phyloP scores from a whole-genome alignment of 2,888 invertebrate genomes.

The Vesta saturnalis region DNA sequence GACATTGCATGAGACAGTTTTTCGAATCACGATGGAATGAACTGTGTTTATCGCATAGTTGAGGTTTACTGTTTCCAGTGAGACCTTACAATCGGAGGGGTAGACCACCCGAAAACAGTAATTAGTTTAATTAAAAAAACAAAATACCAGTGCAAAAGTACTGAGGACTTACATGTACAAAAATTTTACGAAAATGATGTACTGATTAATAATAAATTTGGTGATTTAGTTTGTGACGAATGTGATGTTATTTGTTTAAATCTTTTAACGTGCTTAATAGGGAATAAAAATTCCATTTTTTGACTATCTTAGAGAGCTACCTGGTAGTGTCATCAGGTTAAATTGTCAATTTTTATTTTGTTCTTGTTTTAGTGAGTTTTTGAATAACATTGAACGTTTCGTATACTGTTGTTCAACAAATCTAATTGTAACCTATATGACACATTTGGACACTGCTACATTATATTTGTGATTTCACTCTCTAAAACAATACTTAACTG shows the following conservation, averaged over 20 bases:
- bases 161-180: slow-evolving; percentile 25
- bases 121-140: slow-evolving; percentile 31
- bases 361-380: slow-evolving; percentile 12
- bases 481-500: slow-evolving; percentile 33
- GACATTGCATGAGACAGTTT: slow-evolving; percentile 91
- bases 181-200: slow-evolving; percentile 19
- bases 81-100: slow-evolving; percentile 47
- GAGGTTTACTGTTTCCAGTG: slow-evolving; percentile 56
- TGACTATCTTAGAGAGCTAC: slow-evolving; percentile 16
- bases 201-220: slow-evolving; percentile 27
- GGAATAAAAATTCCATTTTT: slow-evolving; percentile 24
- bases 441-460: slow-evolving; percentile 19
- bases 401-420: slow-evolving; percentile 52
- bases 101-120: slow-evolving; percentile 41
- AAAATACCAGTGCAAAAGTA: background rate
- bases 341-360: slow-evolving; percentile 12
- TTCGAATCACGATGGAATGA: slow-evolving; percentile 92
- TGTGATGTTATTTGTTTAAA: slow-evolving; percentile 36
- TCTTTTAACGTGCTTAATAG: slow-evolving; percentile 31
- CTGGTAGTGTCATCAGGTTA: slow-evolving; percentile 12
- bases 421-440: slow-evolving; percentile 44
- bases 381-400: slow-evolving; percentile 30
- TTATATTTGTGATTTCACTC: slow-evolving; percentile 34
- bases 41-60: slow-evolving; percentile 65
- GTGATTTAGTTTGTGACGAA: slow-evolving; percentile 32